These are phyloP conservation scores for Ceriagrion tenellum DNA, from an alignment of 2,888 invertebrate species.

Conservation along the genomic window DNA sequence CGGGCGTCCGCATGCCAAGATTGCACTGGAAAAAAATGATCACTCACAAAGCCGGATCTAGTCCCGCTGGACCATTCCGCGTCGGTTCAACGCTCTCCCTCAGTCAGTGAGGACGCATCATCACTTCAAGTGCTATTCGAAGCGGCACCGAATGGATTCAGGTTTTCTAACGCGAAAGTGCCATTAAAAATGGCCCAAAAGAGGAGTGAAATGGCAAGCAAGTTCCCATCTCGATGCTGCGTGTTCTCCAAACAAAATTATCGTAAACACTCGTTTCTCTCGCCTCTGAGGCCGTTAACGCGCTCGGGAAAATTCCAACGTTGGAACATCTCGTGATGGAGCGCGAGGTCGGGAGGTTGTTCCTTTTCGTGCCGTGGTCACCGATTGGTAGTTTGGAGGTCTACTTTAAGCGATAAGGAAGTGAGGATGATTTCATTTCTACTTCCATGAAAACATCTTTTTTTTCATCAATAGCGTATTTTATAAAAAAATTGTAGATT, in stretches of 20 bases:
- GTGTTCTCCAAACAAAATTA: neutral
- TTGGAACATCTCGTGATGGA: neutral
- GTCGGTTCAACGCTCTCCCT: neutral
- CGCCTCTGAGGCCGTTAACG: neutral
- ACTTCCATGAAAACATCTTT: no score
- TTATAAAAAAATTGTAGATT: no score
- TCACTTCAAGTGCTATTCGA: neutral
- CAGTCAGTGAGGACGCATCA: neutral
- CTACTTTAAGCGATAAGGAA: neutral
- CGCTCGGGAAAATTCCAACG: neutral
- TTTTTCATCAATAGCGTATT: no score
- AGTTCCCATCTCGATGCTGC: neutral
- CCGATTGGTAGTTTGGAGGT: neutral
- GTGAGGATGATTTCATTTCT: no score
- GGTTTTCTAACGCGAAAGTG: neutral
- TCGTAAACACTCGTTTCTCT: slow-evolving; percentile 1
- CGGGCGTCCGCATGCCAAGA: neutral
- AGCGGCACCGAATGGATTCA: neutral
- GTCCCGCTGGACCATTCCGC: neutral
- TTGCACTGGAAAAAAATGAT: neutral
- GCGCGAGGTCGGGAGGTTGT: neutral
- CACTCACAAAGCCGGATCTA: neutral
- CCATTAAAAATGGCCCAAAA: neutral
- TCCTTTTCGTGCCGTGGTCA: neutral
- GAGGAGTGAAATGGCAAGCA: neutral